Evolutionary conservation across 2,113 vertebrate genomes (phyloP).

Genomic region (Calyptommatus sinebrachiatus): DNA sequence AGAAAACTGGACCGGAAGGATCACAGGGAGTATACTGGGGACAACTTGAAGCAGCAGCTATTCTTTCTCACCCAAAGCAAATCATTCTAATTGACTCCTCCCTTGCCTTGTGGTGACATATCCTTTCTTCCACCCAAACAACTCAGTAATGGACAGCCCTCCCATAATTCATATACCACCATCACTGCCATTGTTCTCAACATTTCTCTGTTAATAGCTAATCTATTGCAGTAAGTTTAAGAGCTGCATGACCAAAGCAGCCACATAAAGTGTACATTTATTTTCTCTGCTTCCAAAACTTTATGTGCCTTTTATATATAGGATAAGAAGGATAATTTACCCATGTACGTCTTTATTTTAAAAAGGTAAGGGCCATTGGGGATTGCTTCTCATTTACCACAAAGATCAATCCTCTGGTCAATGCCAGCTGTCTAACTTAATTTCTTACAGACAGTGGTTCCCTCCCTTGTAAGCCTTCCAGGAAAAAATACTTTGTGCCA

Average conservation of each 20-base stretch:
- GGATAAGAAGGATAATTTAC: constrained; percentile 41
- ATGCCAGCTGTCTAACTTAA: constrained; percentile 63
- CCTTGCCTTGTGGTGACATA: too few species aligned
- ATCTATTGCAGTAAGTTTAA: background rate
- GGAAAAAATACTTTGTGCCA: constrained; percentile 61
- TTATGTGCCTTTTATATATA: constrained; percentile 27
- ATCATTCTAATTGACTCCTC: too few species aligned
- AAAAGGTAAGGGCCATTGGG: constrained; percentile 36
- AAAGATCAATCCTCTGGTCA: constrained; percentile 60
- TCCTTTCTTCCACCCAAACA: too few species aligned
- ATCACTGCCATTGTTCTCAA: too few species aligned
- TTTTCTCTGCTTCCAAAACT: constrained; percentile 18
- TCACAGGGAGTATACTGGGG: too few species aligned
- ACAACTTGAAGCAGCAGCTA: too few species aligned
- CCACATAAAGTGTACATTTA: background rate
- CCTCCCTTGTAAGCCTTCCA: constrained; percentile 69
- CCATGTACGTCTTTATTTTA: constrained; percentile 57
- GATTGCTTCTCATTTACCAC: constrained; percentile 56
- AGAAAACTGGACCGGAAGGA: too few species aligned
- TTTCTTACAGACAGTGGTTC: constrained; percentile 65
- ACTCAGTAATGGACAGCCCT: too few species aligned
- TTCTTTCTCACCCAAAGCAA: too few species aligned
- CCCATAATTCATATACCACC: too few species aligned
- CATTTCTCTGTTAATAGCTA: background rate
- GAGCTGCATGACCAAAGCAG: background rate